These are phyloP conservation scores for Hetaerina americana DNA, from an alignment of 1,140 invertebrate species.

Conservation along the genomic window DNA sequence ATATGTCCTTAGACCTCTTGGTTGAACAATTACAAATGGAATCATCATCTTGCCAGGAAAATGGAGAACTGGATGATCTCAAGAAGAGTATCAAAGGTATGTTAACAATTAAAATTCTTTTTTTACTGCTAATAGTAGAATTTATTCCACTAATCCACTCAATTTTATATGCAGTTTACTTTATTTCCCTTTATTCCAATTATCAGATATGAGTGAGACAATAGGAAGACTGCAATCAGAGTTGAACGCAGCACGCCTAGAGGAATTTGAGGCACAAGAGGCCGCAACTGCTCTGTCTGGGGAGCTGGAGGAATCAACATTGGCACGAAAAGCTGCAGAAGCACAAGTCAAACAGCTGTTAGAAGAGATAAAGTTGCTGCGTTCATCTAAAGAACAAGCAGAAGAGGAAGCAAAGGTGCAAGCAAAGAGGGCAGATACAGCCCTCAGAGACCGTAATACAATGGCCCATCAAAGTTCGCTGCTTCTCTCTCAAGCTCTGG, in stretches of 20 bases:
- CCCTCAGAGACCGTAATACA: slow-evolving; percentile 48
- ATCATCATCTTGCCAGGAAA: neutral
- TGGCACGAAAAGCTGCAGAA: slow-evolving; percentile 6
- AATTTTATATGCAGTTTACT: too few relatives aligned
- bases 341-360: slow-evolving; percentile 33
- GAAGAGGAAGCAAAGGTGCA: slow-evolving; percentile 39
- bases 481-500: slow-evolving; percentile 43
- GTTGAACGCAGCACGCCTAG: slow-evolving; percentile 42
- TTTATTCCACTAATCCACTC: too few relatives aligned
- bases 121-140: too few relatives aligned
- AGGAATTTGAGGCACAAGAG: slow-evolving; percentile 58
- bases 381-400: slow-evolving; percentile 42
- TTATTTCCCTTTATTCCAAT: slow-evolving; percentile 10
- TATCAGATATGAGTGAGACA: slow-evolving; percentile 30
- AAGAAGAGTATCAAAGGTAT: slow-evolving; percentile 44
- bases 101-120: too few relatives aligned
- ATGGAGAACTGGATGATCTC: slow-evolving; percentile 50
- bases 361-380: slow-evolving; percentile 35
- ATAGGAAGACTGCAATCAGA: slow-evolving; percentile 45
- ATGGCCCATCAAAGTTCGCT: slow-evolving; percentile 50
- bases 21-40: neutral
- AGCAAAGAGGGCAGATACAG: slow-evolving; percentile 34
- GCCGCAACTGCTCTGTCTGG: slow-evolving; percentile 30
- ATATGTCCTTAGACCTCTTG: neutral
- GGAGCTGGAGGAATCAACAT: slow-evolving; percentile 34